These are phyloP conservation scores for Xanthia togata DNA, from an alignment of 2,888 invertebrate species.

Conservation along the genomic window DNA sequence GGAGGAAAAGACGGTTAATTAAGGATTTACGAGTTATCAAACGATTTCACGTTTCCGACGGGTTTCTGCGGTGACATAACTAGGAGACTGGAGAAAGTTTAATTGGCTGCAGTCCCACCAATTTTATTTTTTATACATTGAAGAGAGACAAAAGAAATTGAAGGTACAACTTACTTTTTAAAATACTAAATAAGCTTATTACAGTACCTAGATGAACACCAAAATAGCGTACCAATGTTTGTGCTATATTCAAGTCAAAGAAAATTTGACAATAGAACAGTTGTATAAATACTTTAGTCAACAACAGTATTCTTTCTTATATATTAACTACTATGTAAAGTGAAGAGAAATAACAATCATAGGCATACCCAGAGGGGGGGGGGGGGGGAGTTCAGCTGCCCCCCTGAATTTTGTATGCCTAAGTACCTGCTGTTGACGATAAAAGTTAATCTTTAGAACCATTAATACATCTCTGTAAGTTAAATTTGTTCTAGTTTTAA, in stretches of 20 bases:
- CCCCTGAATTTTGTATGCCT: no score
- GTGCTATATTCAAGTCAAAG: not conserved
- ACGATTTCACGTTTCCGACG: not conserved
- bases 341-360: not conserved
- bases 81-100: conserved; percentile 1
- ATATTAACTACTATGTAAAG: not conserved
- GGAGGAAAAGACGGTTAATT: conserved; percentile 1
- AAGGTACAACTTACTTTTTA: not conserved
- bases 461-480: no score
- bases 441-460: no score
- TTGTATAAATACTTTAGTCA: not conserved
- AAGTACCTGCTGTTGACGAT: no score
- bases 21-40: not conserved
- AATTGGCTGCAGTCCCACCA: not conserved
- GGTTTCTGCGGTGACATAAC: conserved; percentile 5
- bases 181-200: not conserved
- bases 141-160: not conserved
- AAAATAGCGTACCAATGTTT: not conserved
- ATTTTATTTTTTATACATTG: not conserved
- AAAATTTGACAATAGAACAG: not conserved
- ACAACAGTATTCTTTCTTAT: not conserved
- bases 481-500: no score
- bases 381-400: no score
- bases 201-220: not conserved
- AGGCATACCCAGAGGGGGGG: no score